Conservation (phyloP, 2,113 vertebrate species). For the Oryzias melastigma region DNA sequence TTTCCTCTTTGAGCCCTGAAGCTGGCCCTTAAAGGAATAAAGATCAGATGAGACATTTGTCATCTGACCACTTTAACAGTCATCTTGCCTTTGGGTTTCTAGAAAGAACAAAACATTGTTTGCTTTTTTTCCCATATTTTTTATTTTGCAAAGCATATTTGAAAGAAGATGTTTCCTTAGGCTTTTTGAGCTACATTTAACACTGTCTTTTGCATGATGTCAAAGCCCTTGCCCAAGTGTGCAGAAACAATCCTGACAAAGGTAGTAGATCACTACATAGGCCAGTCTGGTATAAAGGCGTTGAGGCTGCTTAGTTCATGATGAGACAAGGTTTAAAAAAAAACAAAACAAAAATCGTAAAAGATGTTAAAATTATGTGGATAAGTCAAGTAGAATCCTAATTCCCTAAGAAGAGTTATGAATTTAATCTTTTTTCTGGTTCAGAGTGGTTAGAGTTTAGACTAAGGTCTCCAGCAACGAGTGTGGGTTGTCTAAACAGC, state of each 20-base stretch:
- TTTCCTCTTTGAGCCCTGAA: constrained; percentile 62
- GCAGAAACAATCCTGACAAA: constrained; percentile 42
- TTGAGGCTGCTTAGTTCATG: constrained; percentile 31
- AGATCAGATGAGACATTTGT: constrained; percentile 76
- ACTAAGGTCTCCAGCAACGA: constrained; percentile 61
- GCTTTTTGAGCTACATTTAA: constrained; percentile 74
- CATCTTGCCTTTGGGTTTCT: constrained; percentile 67
- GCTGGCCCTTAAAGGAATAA: constrained; percentile 54
- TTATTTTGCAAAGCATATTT: constrained; percentile 51
- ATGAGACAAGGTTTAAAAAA: constrained; percentile 7
- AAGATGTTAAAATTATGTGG: not conserved
- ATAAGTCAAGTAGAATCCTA: not conserved
- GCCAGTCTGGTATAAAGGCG: constrained; percentile 10
- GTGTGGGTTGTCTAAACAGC: constrained; percentile 56
- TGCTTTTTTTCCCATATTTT: not conserved
- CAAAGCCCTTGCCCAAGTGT: constrained; percentile 58
- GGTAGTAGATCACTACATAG: constrained; percentile 29
- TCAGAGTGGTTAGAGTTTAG: constrained; percentile 49
- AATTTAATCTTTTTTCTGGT: constrained; percentile 29
- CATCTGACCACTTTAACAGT: constrained; percentile 74
- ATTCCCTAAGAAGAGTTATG: constrained; percentile 13
- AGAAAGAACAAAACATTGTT: constrained; percentile 48
- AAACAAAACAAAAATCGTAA: constrained; percentile 1
- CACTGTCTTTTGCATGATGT: constrained; percentile 72
- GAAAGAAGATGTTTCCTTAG: constrained; percentile 62